Conservation (phyloP, 2,888 invertebrate genomes). For the Cynaeus angustus region DNA sequence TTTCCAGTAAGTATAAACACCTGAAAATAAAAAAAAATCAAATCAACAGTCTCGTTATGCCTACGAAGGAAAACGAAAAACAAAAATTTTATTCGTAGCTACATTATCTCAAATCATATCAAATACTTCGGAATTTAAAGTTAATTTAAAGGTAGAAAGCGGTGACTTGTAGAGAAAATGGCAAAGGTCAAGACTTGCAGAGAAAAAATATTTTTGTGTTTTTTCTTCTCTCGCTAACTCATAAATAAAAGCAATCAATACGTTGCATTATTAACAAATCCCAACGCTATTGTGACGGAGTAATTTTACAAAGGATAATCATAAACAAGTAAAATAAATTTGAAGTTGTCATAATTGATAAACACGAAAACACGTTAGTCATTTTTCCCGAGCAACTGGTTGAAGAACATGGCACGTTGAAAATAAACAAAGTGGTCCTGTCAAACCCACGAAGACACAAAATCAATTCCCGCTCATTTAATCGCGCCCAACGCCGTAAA, state of each 20-base stretch:
- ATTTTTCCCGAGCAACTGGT: conserved; percentile 2
- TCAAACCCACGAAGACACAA: conserved; percentile 22
- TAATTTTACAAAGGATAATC: conserved; percentile 15
- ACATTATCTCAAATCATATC: conserved; percentile 1
- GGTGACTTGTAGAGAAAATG: not conserved
- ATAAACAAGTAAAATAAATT: conserved; percentile 12
- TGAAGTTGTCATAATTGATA: not conserved
- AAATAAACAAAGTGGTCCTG: no score
- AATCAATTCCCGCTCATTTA: conserved; percentile 33
- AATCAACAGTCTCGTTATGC: no score
- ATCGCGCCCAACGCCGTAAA: conserved; percentile 34
- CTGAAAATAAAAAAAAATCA: no score
- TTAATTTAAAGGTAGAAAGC: conserved; percentile 8
- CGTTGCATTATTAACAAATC: conserved; percentile 20
- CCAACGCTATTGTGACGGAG: conserved; percentile 4
- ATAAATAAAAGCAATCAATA: conserved; percentile 9
- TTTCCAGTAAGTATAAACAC: no score
- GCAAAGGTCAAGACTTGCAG: not conserved
- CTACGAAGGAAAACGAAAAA: no score
- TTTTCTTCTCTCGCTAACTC: not conserved
- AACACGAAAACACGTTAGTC: conserved; percentile 6
- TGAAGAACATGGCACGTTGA: not conserved
- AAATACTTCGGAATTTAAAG: not conserved
- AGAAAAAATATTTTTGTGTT: not conserved
- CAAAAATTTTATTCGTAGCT: no score